A percentile compares a stretch with the other conserved stretches of the same genome.
phyloP scores from a whole-genome alignment of 2,797 vertebrate genomes.

The Buphagus erythrorhynchus region DNA sequence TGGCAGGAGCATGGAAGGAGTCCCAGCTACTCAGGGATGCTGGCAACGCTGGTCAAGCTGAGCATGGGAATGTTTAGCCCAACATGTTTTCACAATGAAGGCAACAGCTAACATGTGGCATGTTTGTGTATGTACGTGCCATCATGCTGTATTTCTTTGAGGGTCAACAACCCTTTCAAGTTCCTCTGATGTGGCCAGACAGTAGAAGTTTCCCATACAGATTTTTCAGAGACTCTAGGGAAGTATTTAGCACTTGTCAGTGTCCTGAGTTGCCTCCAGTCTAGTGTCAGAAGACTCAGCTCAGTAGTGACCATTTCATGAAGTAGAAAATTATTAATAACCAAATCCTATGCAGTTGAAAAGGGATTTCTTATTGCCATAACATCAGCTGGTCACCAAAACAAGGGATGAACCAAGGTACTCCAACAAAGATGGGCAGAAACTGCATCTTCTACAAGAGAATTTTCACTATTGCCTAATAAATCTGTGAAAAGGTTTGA shows the following conservation, averaged over 20 bases:
- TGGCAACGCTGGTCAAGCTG: not conserved
- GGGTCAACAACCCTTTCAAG: not conserved
- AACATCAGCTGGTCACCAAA: not conserved
- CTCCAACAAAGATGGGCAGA: not conserved
- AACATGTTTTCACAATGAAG: not conserved
- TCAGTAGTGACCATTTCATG: accelerated
- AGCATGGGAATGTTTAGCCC: not conserved
- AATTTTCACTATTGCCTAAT: not conserved
- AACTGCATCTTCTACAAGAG: not conserved
- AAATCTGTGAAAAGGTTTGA: not conserved
- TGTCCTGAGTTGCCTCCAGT: not conserved
- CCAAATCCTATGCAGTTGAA: not conserved
- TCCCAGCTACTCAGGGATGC: not conserved
- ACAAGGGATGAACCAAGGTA: not conserved
- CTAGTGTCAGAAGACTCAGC: not conserved
- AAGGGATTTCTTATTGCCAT: not conserved
- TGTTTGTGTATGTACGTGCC: not conserved
- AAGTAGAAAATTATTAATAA: not conserved
- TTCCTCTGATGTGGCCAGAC: not conserved
- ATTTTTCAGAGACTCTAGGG: not conserved
- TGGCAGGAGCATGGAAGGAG: not conserved
- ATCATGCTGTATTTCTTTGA: not conserved
- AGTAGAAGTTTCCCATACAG: not conserved
- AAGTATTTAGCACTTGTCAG: not conserved
- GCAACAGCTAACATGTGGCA: not conserved